A percentile compares a stretch with the other conserved stretches of the same genome.
Conservation (phyloP, 92 coral and sea anemone genomes). For the Epizoanthus rinbou region DNA sequence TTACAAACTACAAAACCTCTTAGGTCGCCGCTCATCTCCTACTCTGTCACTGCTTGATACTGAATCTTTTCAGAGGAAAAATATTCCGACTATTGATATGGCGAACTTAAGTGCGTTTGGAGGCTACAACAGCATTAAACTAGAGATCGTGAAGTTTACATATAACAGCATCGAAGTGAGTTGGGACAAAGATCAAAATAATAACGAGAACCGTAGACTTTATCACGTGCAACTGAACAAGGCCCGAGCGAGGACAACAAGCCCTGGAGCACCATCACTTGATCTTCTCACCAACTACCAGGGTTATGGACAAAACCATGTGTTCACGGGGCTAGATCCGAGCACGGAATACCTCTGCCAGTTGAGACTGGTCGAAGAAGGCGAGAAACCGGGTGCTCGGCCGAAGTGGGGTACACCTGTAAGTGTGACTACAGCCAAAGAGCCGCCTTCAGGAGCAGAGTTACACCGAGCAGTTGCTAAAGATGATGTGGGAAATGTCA, state of each 20-base stretch:
- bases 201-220: constrained; percentile 59
- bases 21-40: too few species aligned
- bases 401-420: constrained; percentile 81
- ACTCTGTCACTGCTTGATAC: too few species aligned
- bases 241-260: constrained; percentile 72
- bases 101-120: constrained; percentile 19
- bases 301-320: constrained; percentile 77
- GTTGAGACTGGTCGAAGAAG: constrained; percentile 58
- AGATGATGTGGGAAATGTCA: constrained; percentile 81
- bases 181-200: constrained; percentile 68
- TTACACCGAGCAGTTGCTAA: constrained; percentile 88
- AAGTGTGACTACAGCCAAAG: constrained; percentile 78
- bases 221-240: constrained; percentile 85
- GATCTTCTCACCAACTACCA: constrained; percentile 92
- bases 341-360: constrained; percentile 83
- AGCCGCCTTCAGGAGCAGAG: constrained; percentile 98
- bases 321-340: constrained; percentile 90
- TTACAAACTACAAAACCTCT: neutral
- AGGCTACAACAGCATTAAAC: neutral
- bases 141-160: constrained; percentile 80
- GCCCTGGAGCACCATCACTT: constrained; percentile 84
- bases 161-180: constrained; percentile 94
- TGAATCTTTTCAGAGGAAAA: neutral
- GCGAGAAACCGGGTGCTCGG: constrained; percentile 57
- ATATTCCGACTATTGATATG: neutral